Base-by-base conservation (phyloP, 2,888 invertebrate genomes). In the Hesperia comma region DNA sequence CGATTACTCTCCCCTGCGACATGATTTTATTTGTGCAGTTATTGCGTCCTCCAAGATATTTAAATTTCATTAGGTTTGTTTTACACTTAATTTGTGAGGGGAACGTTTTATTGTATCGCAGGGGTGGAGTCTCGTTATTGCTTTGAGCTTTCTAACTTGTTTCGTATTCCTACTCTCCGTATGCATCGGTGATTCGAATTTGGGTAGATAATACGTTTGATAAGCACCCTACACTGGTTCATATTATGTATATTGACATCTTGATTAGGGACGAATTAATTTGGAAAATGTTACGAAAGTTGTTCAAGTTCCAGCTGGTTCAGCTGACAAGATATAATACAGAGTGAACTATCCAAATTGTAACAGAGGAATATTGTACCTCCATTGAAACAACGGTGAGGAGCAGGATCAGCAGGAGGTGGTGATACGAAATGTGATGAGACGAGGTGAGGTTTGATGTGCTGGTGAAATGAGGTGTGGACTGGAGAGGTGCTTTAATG, bases 21-120 rank as follows among this genome's bases (percentile, higher is more conserved):
- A 90, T 89, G 90, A 91, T 90, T 92, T 90, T 91, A 92, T 92
- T 92, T 90, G 91, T 90, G 85, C 88, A 87, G 89, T 90, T 92
- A 92, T 91, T 90, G 86, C 87, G 87, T 85, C 84, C 87, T 81
- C 84, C 85, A 86, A 84, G 90, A 92, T 92, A 92, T 92, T 92
- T 92, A 92, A 92, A 92, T 92, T 92, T 90, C 91, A 92, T 92
- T 92, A 90, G 92, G 92, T 92, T 92, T 92, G 92, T 92, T 92
- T 92, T 92, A 92, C 92, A 92, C 91, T 92, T 92, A 92, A 92
- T 92, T 92, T 92, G 90, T 83, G 88, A 90, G 88, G 91, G 91
- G 90, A 79, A 82, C 83, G 81, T 63, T 69, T 79, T 83, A 87
- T 87, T 74, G 84, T 75, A 61, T 67, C 40, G 67, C 37, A 78